These are phyloP conservation scores for Muscicapa adusta DNA, from an alignment of 2,113 vertebrate species.

Conservation along the genomic window DNA sequence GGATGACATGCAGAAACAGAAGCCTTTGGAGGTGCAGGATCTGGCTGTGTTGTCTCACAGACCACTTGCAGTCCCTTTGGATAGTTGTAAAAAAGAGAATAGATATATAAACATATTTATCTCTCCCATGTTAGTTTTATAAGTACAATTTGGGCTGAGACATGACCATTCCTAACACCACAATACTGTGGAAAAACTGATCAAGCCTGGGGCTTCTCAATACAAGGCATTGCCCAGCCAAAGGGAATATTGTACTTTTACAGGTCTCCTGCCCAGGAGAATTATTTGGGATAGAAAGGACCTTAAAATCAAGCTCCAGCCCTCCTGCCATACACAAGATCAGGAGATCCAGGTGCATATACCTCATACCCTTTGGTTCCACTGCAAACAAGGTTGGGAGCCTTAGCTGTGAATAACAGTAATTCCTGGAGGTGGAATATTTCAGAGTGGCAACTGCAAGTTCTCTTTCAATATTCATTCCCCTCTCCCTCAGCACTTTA, in stretches of 20 bases:
- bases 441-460: neutral
- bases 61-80: constrained; percentile 89
- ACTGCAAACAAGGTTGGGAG: neutral
- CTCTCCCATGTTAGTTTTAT: neutral
- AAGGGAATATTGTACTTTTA: neutral
- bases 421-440: neutral
- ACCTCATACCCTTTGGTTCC: neutral
- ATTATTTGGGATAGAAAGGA: neutral
- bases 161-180: neutral
- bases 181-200: neutral
- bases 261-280: neutral
- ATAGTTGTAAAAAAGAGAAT: neutral
- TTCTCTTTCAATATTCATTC: neutral
- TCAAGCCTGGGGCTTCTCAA: neutral
- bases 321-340: neutral
- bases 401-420: neutral
- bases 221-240: neutral
- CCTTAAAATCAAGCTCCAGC: neutral
- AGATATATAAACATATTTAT: neutral
- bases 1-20: constrained; percentile 86
- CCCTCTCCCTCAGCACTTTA: neutral
- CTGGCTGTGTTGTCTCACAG: constrained; percentile 84
- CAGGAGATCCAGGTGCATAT: neutral
- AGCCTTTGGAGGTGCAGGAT: constrained; percentile 77
- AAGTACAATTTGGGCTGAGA: neutral